Conservation (phyloP, 2,113 vertebrate genomes). For the Tetraodon nigroviridis region DNA sequence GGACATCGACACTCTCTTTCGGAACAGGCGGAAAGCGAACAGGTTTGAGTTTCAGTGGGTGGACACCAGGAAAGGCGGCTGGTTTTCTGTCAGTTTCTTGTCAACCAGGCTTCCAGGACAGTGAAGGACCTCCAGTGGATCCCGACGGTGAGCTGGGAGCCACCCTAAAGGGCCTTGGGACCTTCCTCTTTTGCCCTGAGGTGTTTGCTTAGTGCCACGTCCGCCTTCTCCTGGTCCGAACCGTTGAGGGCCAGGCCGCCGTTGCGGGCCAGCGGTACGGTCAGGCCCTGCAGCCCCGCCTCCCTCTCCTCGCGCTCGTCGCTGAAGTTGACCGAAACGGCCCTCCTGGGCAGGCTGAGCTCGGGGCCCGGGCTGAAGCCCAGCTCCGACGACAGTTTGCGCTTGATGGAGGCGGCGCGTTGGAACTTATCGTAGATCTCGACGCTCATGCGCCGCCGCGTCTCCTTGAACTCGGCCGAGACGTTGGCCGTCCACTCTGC, state of each 20-base stretch:
- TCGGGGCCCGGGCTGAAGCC: conserved; percentile 79
- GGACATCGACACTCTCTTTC: too few relatives aligned
- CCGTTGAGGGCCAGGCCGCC: conserved; percentile 87
- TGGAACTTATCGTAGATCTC: conserved; percentile 98
- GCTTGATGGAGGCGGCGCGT: conserved; percentile 91
- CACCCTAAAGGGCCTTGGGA: background rate
- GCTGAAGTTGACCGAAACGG: conserved; percentile 80
- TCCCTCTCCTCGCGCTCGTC: conserved; percentile 71
- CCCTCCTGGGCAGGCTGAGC: conserved; percentile 83
- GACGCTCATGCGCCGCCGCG: conserved; percentile 88
- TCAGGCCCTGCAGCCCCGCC: conserved; percentile 35
- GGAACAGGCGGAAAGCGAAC: too few relatives aligned
- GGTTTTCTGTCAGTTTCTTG: background rate
- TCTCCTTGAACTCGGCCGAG: conserved; percentile 96
- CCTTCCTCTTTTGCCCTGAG: conserved; percentile 72
- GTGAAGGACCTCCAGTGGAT: background rate
- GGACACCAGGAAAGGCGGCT: background rate
- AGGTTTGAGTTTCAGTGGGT: background rate
- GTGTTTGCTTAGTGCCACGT: conserved; percentile 85
- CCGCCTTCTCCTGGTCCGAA: conserved; percentile 79
- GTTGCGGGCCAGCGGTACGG: conserved; percentile 65
- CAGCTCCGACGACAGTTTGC: conserved; percentile 91
- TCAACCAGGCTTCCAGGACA: background rate
- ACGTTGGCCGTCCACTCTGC: conserved; percentile 97
- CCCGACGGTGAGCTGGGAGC: conserved; percentile 1